Conservation (phyloP, 2,797 vertebrate species). For the Lutjanus argentimaculatus region DNA sequence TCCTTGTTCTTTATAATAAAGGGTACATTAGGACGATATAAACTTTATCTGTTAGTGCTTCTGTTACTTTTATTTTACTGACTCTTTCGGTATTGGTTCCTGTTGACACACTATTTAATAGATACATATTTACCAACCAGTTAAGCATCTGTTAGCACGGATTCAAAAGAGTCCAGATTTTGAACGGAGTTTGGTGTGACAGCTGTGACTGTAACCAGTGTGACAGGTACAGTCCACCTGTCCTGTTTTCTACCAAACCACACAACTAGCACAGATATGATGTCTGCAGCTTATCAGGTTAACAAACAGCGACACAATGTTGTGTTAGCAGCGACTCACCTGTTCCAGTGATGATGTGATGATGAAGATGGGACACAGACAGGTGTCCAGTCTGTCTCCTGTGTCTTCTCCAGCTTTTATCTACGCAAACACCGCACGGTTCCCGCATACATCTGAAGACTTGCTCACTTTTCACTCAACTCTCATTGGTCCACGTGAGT, state of each 20-base stretch:
- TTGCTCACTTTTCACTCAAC: fast-evolving
- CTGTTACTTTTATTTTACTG: no score
- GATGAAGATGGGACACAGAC: not conserved
- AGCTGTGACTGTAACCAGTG: no score
- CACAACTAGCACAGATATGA: not conserved
- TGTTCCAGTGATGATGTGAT: not conserved
- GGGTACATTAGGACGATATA: not conserved
- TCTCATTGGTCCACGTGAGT: constrained; percentile 56
- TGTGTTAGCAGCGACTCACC: not conserved
- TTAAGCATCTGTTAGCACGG: not conserved
- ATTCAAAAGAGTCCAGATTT: not conserved
- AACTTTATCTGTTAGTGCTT: not conserved
- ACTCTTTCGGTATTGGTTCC: not conserved
- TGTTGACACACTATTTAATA: not conserved
- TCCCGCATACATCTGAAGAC: not conserved
- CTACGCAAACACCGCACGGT: not conserved
- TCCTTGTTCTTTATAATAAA: not conserved
- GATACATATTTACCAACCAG: no score
- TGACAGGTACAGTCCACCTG: not conserved
- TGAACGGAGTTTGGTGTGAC: not conserved
- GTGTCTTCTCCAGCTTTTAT: not conserved
- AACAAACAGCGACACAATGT: not conserved
- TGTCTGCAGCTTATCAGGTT: not conserved
- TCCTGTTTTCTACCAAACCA: not conserved
- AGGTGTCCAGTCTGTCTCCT: not conserved